phyloP scores from a whole-genome alignment of 2,888 invertebrate species.

The Agrypnus murinus region DNA sequence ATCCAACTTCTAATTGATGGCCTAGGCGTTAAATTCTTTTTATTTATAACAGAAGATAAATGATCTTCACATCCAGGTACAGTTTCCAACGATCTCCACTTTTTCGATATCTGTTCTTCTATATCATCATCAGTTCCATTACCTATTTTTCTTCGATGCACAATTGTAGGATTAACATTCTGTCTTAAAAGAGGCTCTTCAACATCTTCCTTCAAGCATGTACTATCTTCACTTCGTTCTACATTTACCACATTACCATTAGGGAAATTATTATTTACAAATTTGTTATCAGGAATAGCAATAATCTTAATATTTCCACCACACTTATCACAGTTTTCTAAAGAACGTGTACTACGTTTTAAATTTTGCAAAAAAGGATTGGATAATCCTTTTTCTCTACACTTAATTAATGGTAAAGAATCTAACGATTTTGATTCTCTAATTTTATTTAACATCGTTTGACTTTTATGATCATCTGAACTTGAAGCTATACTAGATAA shows the following conservation, averaged over 20 bases:
- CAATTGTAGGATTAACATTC: constrained; percentile 60
- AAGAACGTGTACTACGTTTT: constrained; percentile 65
- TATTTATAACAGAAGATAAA: constrained; percentile 68
- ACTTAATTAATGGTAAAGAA: constrained; percentile 73
- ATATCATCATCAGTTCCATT: constrained; percentile 66
- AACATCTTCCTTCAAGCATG: constrained; percentile 66
- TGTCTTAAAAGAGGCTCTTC: constrained; percentile 70
- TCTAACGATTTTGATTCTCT: constrained; percentile 80
- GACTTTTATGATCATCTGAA: constrained; percentile 72
- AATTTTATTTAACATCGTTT: constrained; percentile 68
- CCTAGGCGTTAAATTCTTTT: constrained; percentile 77
- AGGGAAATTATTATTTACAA: constrained; percentile 74
- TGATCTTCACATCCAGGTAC: constrained; percentile 70
- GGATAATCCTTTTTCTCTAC: constrained; percentile 52
- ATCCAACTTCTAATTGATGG: constrained; percentile 83
- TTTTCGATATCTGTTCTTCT: constrained; percentile 73
- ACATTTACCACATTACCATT: constrained; percentile 73
- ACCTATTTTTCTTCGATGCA: constrained; percentile 64
- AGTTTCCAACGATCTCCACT: constrained; percentile 87
- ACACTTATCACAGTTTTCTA: constrained; percentile 73
- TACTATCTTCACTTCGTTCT: constrained; percentile 62
- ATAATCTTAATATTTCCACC: constrained; percentile 67
- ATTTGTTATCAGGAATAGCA: constrained; percentile 70
- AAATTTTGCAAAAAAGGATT: constrained; percentile 51
- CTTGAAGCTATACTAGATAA: constrained; percentile 81